Conservation (phyloP, 2,888 invertebrate species). For the Laspeyria flexula region DNA sequence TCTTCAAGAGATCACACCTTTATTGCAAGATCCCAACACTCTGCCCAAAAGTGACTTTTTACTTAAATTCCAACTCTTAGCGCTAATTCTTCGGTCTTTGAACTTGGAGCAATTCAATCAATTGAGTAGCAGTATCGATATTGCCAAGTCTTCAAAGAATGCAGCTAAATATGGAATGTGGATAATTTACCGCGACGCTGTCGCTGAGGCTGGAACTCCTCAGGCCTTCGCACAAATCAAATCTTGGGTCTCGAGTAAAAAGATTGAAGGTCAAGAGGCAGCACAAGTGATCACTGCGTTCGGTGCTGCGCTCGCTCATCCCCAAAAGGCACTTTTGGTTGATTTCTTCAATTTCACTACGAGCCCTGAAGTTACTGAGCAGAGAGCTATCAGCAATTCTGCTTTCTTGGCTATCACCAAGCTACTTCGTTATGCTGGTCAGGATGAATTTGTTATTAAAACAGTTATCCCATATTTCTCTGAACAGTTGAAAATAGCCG, state of each 20-base stretch:
- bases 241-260: conserved; percentile 84
- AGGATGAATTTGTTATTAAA: conserved; percentile 79
- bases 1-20: conserved; percentile 85
- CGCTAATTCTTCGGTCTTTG: conserved; percentile 86
- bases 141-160: conserved; percentile 66
- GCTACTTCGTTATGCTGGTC: conserved; percentile 86
- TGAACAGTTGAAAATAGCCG: conserved; percentile 82
- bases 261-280: conserved; percentile 86
- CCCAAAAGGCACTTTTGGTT: conserved; percentile 86
- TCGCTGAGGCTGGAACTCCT: conserved; percentile 88
- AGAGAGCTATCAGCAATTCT: conserved; percentile 81
- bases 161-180: conserved; percentile 78
- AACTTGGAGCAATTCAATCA: conserved; percentile 85
- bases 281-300: conserved; percentile 84
- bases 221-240: conserved; percentile 88
- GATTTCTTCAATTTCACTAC: conserved; percentile 86
- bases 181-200: conserved; percentile 88
- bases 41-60: conserved; percentile 85
- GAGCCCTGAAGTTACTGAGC: conserved; percentile 78
- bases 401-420: conserved; percentile 86
- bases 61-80: conserved; percentile 87
- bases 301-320: conserved; percentile 82
- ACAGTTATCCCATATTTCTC: conserved; percentile 87
- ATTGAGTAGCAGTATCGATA: conserved; percentile 80
- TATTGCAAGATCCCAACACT: conserved; percentile 84